Percentiles rank a stretch among this genome's conserved stretches.
Evolutionary conservation across 2,888 invertebrate species (phyloP).

Genomic region (Pseudoips prasinana): DNA sequence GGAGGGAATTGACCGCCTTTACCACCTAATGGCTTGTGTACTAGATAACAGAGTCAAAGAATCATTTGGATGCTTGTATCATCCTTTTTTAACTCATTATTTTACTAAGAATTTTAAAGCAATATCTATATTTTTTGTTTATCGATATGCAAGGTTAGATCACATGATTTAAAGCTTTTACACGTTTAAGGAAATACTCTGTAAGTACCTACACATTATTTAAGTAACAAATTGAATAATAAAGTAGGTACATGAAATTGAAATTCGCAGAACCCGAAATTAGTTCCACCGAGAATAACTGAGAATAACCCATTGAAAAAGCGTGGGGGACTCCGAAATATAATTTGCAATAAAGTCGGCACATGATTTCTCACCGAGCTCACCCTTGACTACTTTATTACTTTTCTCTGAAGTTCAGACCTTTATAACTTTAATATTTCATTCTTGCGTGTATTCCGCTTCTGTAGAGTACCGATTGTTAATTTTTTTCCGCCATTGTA

Average conservation of each 20-base stretch:
- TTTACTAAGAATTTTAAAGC: no score
- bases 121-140: no score
- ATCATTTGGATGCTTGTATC: no score
- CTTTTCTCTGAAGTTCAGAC: slow-evolving; percentile 55
- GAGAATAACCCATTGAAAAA: slow-evolving; percentile 36
- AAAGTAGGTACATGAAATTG: slow-evolving; percentile 6
- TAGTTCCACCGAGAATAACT: slow-evolving; percentile 16
- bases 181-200: no score
- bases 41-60: no score
- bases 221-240: no score
- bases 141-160: no score
- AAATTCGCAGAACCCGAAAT: slow-evolving; percentile 21
- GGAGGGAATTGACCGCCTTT: no score
- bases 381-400: slow-evolving; percentile 62
- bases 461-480: slow-evolving; percentile 43
- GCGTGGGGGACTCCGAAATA: slow-evolving; percentile 43
- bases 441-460: slow-evolving; percentile 37
- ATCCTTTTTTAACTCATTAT: no score
- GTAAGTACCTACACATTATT: no score
- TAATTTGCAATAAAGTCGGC: slow-evolving; percentile 63
- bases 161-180: no score
- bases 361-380: slow-evolving; percentile 54
- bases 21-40: no score
- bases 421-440: slow-evolving; percentile 55
- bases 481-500: slow-evolving; percentile 46